These are phyloP conservation scores for Thalassaphorura encarpata DNA, from an alignment of 1,140 invertebrate genomes.

Conservation along the genomic window DNA sequence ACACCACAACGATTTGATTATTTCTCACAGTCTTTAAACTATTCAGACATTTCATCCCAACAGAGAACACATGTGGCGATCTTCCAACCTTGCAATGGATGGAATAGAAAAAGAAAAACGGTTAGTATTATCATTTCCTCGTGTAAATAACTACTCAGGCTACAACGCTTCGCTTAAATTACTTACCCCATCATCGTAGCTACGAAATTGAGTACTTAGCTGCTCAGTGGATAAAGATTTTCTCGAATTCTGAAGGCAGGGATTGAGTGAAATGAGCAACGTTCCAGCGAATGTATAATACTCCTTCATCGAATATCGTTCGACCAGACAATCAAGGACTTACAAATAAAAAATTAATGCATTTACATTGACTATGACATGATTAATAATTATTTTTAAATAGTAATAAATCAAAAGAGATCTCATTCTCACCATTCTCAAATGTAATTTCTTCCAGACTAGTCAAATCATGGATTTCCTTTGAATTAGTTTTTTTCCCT, in stretches of 20 bases:
- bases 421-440: constrained; percentile 17
- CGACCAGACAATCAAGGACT: constrained; percentile 22
- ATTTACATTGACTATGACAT: background rate
- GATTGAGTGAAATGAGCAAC: constrained; percentile 22
- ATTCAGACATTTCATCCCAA: constrained; percentile 16
- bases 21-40: constrained; percentile 28
- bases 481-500: background rate
- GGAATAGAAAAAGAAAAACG: too few species aligned
- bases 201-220: background rate
- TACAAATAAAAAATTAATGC: background rate
- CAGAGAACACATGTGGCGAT: constrained; percentile 21
- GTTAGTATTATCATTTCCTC: too few species aligned
- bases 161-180: background rate
- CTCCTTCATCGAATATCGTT: constrained; percentile 4
- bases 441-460: constrained; percentile 19
- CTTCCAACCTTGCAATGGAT: background rate
- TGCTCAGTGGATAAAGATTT: background rate
- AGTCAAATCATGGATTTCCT: constrained; percentile 15
- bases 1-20: constrained; percentile 39
- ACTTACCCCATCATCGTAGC: background rate
- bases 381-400: constrained; percentile 1
- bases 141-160: background rate
- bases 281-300: constrained; percentile 22
- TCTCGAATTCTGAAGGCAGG: constrained; percentile 4
- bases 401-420: background rate